Evolutionary conservation across 2,888 invertebrate genomes (phyloP).

Genomic region (Tigriopus californicus): DNA sequence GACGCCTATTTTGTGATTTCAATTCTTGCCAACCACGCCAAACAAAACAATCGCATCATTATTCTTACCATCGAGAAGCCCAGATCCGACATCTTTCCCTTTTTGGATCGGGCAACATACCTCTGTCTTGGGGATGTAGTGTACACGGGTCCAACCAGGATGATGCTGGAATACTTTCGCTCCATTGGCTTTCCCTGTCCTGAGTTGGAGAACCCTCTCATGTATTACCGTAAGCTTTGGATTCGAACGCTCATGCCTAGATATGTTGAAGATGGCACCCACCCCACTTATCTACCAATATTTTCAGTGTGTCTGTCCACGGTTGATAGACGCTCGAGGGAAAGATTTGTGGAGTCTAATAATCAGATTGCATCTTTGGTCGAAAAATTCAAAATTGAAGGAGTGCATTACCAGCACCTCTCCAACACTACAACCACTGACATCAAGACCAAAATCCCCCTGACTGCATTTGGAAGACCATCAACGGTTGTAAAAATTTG

Average conservation of each 20-base stretch:
- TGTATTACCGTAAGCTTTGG: constrained; percentile 69
- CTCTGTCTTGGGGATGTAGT: constrained; percentile 78
- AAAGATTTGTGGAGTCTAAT: constrained; percentile 78
- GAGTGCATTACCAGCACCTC: constrained; percentile 47
- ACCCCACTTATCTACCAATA: neutral
- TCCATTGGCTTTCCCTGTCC: constrained; percentile 92
- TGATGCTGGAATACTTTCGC: constrained; percentile 84
- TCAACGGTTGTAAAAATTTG: constrained; percentile 25
- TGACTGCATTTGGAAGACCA: constrained; percentile 52
- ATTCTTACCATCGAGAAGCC: constrained; percentile 83
- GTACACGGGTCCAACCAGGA: constrained; percentile 71
- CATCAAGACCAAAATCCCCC: constrained; percentile 42
- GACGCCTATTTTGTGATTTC: constrained; percentile 88
- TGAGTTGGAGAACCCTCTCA: constrained; percentile 86
- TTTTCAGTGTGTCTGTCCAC: constrained; percentile 50
- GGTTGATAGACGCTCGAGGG: constrained; percentile 59
- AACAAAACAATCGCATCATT: constrained; percentile 74
- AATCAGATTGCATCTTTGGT: constrained; percentile 78
- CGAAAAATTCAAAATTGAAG: constrained; percentile 73
- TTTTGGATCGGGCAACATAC: constrained; percentile 70
- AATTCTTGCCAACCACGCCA: constrained; percentile 65
- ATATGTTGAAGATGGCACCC: neutral
- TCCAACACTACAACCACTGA: constrained; percentile 18
- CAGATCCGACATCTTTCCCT: constrained; percentile 81
- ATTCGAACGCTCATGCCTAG: neutral